Conservation (phyloP, 2,888 invertebrate genomes). For the Eupithecia exiguata region DNA sequence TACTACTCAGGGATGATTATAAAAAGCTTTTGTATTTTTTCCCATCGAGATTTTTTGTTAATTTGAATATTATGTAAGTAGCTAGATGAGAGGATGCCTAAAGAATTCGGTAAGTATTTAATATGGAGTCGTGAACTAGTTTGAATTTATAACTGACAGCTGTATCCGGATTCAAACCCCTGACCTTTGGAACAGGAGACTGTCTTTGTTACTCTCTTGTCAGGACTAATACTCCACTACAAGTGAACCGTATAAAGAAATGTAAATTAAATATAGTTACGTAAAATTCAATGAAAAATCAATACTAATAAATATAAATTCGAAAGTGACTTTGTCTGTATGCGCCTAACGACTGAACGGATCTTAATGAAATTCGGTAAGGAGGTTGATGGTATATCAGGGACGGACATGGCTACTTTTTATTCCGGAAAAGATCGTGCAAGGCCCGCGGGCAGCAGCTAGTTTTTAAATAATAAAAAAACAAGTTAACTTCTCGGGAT, state of each 20-base stretch:
- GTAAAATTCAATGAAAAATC: no score
- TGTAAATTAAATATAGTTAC: no score
- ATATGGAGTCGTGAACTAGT: slow-evolving; percentile 7
- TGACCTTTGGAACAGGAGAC: slow-evolving; percentile 4
- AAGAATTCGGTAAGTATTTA: neutral
- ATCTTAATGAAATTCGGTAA: no score
- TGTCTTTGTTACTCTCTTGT: neutral
- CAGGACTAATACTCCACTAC: neutral
- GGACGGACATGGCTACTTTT: no score
- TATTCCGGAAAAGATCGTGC: no score
- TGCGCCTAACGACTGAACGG: no score
- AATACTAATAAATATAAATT: no score
- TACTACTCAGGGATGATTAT: neutral
- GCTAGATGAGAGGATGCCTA: neutral
- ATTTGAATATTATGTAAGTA: neutral
- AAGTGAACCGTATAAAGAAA: neutral
- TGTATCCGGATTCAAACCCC: slow-evolving; percentile 2
- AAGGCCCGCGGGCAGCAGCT: no score
- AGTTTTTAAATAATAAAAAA: no score
- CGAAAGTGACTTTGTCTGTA: no score
- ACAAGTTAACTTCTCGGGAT: neutral
- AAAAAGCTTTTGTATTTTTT: neutral
- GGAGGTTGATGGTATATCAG: no score
- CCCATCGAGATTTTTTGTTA: neutral
- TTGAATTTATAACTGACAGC: slow-evolving; percentile 7